Base-by-base conservation (phyloP, 30 jellyfish, hydroid and myxozoan genomes). In the Pelagia noctiluca region DNA sequence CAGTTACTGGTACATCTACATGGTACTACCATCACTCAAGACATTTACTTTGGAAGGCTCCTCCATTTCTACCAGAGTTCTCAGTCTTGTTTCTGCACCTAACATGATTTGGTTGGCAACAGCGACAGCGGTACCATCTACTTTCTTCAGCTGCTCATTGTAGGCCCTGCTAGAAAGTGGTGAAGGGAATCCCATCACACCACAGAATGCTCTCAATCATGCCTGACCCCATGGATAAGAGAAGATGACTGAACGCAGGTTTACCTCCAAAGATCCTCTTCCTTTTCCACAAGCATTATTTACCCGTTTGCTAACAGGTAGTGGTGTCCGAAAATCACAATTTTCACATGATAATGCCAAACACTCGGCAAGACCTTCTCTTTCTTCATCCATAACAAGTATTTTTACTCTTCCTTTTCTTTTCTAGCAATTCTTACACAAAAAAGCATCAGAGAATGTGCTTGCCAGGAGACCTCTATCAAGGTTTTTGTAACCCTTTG, bases 1-100 rank as follows among this genome's bases (percentile, higher is more conserved):
- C n/a, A n/a, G n/a, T 85, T 64, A 54, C 84, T 3, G 83, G 89
- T 2, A 85, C 84, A 1, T 71, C 46, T 24, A 66, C 89, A 54
- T 66, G 1, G 21, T 75, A 35, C 47, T 61, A 37, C 89, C 89
- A 75, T 73, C 73, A 35, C 35, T 32, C 21, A 25, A 7, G 54
- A 82, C 78, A 24, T 67, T 31, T 34, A 46, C 23, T 7, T 38
- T 35, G 19, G 38, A 33, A 23, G 73, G 74, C 38, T 80, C 90
- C 24, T 78, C 89, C 2, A n/a, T 50, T 25, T 34, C 63, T 31
- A 38, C 77, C 19, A 31, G 36, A 5, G 48, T 46, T 11, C 13
- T 10, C 2, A 73, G 85, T 35, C 68, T 49, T 60, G 48, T 72
- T 26, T 50, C 85, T 73, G 85, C 67, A 53, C 50, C 85, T 54